phyloP scores from a whole-genome alignment of 2,888 invertebrate species.

The Epistrophella euchroma region DNA sequence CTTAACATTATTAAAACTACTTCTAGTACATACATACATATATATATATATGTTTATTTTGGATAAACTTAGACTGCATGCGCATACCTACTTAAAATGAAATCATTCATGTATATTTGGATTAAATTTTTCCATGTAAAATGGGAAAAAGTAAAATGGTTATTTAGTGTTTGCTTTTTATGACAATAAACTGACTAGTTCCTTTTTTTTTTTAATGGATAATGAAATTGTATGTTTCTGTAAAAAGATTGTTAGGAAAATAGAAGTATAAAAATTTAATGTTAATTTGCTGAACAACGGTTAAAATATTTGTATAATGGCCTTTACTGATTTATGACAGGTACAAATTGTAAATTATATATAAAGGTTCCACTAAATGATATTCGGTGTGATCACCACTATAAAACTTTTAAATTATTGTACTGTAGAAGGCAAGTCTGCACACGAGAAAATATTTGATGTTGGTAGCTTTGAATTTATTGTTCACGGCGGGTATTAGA shows the following conservation, averaged over 20 bases:
- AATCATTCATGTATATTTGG: conserved; percentile 3
- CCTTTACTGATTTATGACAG: too few relatives aligned
- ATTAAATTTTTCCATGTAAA: conserved; percentile 11
- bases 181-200: conserved; percentile 2
- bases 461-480: too few relatives aligned
- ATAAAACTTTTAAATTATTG: too few relatives aligned
- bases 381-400: too few relatives aligned
- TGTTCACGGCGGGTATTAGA: too few relatives aligned
- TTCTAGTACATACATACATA: neutral
- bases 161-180: conserved; percentile 18
- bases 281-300: too few relatives aligned
- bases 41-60: conserved; percentile 2
- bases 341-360: too few relatives aligned
- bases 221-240: conserved; percentile 26
- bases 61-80: conserved; percentile 22
- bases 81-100: conserved; percentile 14
- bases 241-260: neutral
- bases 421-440: too few relatives aligned
- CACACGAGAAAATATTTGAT: too few relatives aligned
- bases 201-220: conserved; percentile 2
- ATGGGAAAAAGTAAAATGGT: conserved; percentile 19
- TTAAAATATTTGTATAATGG: neutral
- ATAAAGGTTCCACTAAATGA: too few relatives aligned
- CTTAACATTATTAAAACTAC: neutral
- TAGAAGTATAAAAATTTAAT: neutral